These are phyloP conservation scores for Druceiella hillmani DNA, from an alignment of 2,888 invertebrate species.

Conservation along the genomic window DNA sequence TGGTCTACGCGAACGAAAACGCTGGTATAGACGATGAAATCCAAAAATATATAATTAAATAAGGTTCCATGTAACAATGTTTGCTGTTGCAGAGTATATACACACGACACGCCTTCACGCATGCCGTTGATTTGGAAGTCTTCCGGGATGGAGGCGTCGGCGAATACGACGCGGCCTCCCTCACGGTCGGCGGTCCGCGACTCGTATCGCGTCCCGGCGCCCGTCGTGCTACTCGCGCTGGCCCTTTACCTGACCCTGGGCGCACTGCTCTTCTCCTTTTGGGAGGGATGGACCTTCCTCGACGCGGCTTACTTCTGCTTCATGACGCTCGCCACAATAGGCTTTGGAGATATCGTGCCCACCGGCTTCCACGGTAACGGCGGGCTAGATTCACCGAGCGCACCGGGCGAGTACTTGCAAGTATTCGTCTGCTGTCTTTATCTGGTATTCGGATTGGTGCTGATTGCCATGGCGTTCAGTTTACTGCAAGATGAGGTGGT, in stretches of 20 bases:
- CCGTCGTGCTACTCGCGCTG: constrained; percentile 61
- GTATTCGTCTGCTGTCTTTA: constrained; percentile 77
- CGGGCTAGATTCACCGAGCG: constrained; percentile 33
- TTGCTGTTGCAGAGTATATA: constrained; percentile 38
- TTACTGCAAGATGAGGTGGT: constrained; percentile 77
- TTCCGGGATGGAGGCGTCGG: constrained; percentile 34
- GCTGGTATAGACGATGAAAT: too few relatives aligned
- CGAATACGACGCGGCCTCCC: constrained; percentile 35
- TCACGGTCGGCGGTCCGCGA: constrained; percentile 38
- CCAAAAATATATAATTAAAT: too few relatives aligned
- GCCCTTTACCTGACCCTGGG: constrained; percentile 70
- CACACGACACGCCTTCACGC: constrained; percentile 71
- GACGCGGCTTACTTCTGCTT: constrained; percentile 84
- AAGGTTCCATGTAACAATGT: too few relatives aligned
- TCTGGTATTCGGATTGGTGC: constrained; percentile 69
- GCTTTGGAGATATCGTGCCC: constrained; percentile 73
- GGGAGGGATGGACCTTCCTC: constrained; percentile 75
- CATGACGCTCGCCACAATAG: constrained; percentile 77
- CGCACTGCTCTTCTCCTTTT: constrained; percentile 71
- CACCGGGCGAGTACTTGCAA: constrained; percentile 57
- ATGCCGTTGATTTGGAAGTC: constrained; percentile 65
- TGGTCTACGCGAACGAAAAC: too few relatives aligned
- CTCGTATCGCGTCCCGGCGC: constrained; percentile 43
- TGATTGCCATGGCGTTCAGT: constrained; percentile 82
- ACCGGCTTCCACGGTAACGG: constrained; percentile 44